A percentile compares a stretch with the other conserved stretches of the same genome.
These are phyloP conservation scores for Coreius guichenoti DNA, from an alignment of 2,797 vertebrate genomes.

Conservation along the genomic window DNA sequence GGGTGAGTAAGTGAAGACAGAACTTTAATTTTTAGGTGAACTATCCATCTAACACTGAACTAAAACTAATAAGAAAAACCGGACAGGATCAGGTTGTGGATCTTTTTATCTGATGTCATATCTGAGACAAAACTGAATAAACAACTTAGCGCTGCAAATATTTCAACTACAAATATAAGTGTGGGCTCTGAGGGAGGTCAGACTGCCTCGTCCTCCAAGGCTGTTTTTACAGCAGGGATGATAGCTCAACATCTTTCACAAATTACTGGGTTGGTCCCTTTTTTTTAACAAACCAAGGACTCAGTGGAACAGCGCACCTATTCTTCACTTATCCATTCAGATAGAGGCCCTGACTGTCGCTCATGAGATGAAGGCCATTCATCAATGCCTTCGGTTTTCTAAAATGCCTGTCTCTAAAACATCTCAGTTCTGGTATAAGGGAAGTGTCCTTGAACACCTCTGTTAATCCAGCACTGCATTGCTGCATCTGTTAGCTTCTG, in stretches of 20 bases:
- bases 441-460: constrained; percentile 55
- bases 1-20: not conserved
- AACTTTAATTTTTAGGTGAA: not conserved
- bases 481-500: constrained; percentile 14
- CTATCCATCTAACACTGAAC: not conserved
- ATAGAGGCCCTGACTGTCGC: constrained; percentile 51
- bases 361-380: constrained; percentile 58
- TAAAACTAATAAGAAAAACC: constrained; percentile 8
- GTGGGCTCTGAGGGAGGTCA: not conserved
- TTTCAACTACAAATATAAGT: not conserved
- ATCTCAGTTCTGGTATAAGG: constrained; percentile 56
- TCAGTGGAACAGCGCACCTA: constrained; percentile 38
- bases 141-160: not conserved
- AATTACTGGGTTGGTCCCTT: not conserved
- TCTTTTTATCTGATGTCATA: not conserved
- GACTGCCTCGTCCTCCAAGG: not conserved
- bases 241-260: constrained; percentile 7
- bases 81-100: not conserved
- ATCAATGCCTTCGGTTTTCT: constrained; percentile 48
- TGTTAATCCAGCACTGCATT: constrained; percentile 47
- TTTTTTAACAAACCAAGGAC: constrained; percentile 53
- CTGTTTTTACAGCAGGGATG: constrained; percentile 1
- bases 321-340: constrained; percentile 58
- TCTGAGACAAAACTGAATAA: constrained; percentile 3
- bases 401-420: constrained; percentile 39